Evolutionary conservation across 1,140 invertebrate genomes (phyloP).

Genomic region (Physella acuta): DNA sequence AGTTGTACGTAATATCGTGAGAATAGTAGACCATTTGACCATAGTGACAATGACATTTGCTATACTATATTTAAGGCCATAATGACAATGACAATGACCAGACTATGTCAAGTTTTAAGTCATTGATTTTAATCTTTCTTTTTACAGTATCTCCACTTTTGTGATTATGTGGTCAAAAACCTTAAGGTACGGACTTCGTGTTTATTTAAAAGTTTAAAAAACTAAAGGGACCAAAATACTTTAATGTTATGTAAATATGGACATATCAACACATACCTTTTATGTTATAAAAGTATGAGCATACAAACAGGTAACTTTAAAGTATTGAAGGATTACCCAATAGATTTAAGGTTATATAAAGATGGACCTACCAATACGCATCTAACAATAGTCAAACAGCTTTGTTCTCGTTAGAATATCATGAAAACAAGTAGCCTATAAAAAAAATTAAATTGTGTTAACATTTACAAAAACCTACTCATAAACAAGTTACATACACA

Average conservation of each 20-base stretch:
- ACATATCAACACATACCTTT: background rate
- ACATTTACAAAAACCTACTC: no score
- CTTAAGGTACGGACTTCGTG: background rate
- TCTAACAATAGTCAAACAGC: no score
- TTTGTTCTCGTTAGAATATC: no score
- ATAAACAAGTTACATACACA: no score
- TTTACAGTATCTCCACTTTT: slow-evolving; percentile 15
- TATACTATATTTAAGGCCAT: background rate
- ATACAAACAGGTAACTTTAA: background rate
- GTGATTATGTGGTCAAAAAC: slow-evolving; percentile 2
- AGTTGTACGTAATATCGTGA: background rate
- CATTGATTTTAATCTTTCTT: background rate
- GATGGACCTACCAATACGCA: no score
- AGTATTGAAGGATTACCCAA: background rate
- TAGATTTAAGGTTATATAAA: background rate
- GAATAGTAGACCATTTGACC: background rate
- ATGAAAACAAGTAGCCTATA: no score
- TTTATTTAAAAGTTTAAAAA: background rate
- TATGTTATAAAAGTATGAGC: background rate
- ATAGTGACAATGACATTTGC: background rate
- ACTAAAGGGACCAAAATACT: background rate
- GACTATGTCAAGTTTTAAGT: background rate
- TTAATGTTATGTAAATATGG: background rate
- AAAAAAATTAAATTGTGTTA: no score
- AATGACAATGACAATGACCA: background rate